Evolutionary conservation across 2,797 vertebrate species (phyloP), one percentile per base, ranked within the genome.

Genomic region (Phoeniculus purpureus): DNA sequence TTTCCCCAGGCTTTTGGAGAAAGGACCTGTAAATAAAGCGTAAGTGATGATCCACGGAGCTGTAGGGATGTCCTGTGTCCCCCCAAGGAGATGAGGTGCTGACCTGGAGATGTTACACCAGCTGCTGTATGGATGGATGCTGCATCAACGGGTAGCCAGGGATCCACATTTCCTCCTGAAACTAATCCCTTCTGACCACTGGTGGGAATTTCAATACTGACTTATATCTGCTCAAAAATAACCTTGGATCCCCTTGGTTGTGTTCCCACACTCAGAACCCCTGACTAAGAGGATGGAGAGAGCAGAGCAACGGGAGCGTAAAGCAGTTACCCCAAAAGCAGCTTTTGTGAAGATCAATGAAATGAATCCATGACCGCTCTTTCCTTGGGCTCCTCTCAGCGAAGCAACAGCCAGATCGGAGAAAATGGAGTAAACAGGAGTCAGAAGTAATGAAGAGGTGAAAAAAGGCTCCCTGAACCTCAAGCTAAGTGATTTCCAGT

Each of bases 111-210:
- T 15, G 19, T 55, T 21, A 2, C 12, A 27, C 18, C 15, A 32
- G 3, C 31, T 5, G 31, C 58, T 65, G 1, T 7, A 21, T 1
- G 15, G 61, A 52, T 58, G 34, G 56, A 23, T 40, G 37, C 29
- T 70, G 7, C 5, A 43, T 58, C 37, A 15, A 32, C 0, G 0
- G 51, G 27, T 47, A 45, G 81, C 16, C 55, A 73, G 3, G 23
- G 18, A 40, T 16, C 22, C 0, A 0, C 0, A 0, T 20, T 59
- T 70, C 34, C 77, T 60, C 56, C 74, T n/a, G 17, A 64, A 54
- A 67, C 67, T 51, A 10, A 27, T 11, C 40, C 61, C 55, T 26
- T 4, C 17, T 52, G 37, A 51, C 17, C 19, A 17, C 32, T 23
- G 22, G 19, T 37, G 76, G 22, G 27, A 25, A 62, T 74, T 55